phyloP scores from a whole-genome alignment of 2,797 vertebrate species.

The Menidia menidia region DNA sequence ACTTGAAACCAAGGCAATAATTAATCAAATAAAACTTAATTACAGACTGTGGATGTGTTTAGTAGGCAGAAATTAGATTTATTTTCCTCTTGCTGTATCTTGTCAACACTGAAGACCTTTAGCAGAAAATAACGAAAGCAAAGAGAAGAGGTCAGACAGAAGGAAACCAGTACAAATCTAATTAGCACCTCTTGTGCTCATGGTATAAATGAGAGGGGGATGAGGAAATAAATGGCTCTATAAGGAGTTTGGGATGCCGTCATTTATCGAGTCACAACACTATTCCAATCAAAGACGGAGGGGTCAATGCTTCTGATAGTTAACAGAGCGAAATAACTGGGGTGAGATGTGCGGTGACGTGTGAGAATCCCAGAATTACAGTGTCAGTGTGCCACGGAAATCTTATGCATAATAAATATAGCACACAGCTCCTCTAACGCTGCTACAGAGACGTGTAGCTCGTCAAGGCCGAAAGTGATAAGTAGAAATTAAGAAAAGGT shows the following conservation, averaged over 20 bases:
- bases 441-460: too few relatives aligned
- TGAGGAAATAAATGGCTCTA: conserved; percentile 39
- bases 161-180: neutral
- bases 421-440: too few relatives aligned
- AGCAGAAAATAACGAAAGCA: conserved; percentile 15
- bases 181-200: conserved; percentile 45
- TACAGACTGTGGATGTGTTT: conserved; percentile 7
- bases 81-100: conserved; percentile 10
- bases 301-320: conserved; percentile 44
- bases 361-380: too few relatives aligned
- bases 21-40: conserved; percentile 11
- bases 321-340: conserved; percentile 37
- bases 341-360: conserved; percentile 11
- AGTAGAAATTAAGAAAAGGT: too few relatives aligned
- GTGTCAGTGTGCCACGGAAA: too few relatives aligned
- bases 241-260: conserved; percentile 18
- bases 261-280: conserved; percentile 58
- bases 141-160: neutral
- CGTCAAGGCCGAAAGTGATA: too few relatives aligned
- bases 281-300: conserved; percentile 30
- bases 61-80: conserved; percentile 13
- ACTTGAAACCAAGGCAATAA: conserved; percentile 12
- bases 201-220: conserved; percentile 28
- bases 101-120: conserved; percentile 18
- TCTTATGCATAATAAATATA: too few relatives aligned